Evolutionary conservation across 1,140 invertebrate genomes (phyloP).

Genomic region (Phymorhynchus buccinoides): DNA sequence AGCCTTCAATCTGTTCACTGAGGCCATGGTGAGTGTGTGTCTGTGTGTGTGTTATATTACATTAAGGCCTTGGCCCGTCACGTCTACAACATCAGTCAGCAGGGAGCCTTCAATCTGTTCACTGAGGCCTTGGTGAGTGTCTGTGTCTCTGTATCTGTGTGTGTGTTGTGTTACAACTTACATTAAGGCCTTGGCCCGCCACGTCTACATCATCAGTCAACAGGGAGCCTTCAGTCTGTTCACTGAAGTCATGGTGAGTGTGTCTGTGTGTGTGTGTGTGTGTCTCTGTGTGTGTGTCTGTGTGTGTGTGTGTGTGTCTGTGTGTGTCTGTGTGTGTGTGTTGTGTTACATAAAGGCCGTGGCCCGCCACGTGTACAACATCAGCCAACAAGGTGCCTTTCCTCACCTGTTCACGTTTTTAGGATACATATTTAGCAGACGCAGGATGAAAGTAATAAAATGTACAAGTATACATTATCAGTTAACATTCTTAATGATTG

Average conservation of each 20-base stretch:
- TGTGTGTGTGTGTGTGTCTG: too few relatives aligned
- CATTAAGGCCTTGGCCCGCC: slow-evolving; percentile 87
- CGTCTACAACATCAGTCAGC: slow-evolving; percentile 85
- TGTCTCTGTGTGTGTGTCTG: background rate
- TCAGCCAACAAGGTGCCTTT: too few relatives aligned
- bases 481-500: too few relatives aligned
- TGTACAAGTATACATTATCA: too few relatives aligned
- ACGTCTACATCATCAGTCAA: slow-evolving; percentile 86
- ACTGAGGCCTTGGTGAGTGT: slow-evolving; percentile 81
- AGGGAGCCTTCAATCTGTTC: slow-evolving; percentile 76
- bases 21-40: slow-evolving; percentile 79
- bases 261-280: background rate
- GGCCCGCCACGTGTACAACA: too few relatives aligned
- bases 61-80: slow-evolving; percentile 87
- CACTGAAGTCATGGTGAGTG: slow-evolving; percentile 81
- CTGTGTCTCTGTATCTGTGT: background rate
- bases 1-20: slow-evolving; percentile 78
- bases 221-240: slow-evolving; percentile 76
- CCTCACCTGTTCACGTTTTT: too few relatives aligned
- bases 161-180: too few relatives aligned
- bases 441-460: too few relatives aligned
- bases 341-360: too few relatives aligned
- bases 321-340: too few relatives aligned
- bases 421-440: too few relatives aligned
- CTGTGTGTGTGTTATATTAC: background rate